These are phyloP conservation scores for Moxostoma hubbsi DNA, from an alignment of 2,797 vertebrate genomes.

Conservation along the genomic window DNA sequence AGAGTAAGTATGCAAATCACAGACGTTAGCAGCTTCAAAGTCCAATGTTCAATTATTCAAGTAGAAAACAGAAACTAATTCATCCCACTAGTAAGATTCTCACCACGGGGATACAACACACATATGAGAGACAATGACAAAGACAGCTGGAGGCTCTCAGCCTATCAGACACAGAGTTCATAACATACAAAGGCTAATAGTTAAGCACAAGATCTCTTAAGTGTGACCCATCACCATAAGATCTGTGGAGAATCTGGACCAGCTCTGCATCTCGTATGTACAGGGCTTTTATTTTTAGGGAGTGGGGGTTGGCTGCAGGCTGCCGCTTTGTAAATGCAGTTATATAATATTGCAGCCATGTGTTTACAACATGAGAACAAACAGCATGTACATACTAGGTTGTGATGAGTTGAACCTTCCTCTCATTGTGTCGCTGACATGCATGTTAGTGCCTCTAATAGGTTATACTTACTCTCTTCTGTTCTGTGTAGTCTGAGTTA, in stretches of 20 bases:
- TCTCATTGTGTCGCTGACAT: not conserved
- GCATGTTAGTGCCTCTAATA: constrained; percentile 1
- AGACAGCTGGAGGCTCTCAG: constrained; percentile 13
- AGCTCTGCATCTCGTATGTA: constrained; percentile 69
- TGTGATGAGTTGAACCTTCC: constrained; percentile 39
- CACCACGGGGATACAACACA: constrained; percentile 2
- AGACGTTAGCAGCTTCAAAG: not conserved
- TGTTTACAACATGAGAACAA: constrained; percentile 68
- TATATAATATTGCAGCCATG: constrained; percentile 72
- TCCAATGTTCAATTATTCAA: not conserved
- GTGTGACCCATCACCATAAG: constrained; percentile 14
- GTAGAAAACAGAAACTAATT: not conserved
- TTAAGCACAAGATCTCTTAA: constrained; percentile 19
- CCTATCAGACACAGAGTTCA: constrained; percentile 13
- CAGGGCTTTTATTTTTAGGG: constrained; percentile 67
- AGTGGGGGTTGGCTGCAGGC: constrained; percentile 56
- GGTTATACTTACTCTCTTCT: not conserved
- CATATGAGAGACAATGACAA: not conserved
- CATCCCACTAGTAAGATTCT: not conserved
- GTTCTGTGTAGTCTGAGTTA: not conserved
- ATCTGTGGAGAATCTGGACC: constrained; percentile 67
- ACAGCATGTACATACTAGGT: constrained; percentile 63
- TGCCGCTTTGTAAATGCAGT: constrained; percentile 72
- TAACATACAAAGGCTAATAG: constrained; percentile 9
- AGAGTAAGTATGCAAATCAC: not conserved